Percentiles rank a stretch among this genome's conserved stretches.
Evolutionary conservation across 2,797 vertebrate species (phyloP).

Genomic region (Acrossocheilus wenchowensis): DNA sequence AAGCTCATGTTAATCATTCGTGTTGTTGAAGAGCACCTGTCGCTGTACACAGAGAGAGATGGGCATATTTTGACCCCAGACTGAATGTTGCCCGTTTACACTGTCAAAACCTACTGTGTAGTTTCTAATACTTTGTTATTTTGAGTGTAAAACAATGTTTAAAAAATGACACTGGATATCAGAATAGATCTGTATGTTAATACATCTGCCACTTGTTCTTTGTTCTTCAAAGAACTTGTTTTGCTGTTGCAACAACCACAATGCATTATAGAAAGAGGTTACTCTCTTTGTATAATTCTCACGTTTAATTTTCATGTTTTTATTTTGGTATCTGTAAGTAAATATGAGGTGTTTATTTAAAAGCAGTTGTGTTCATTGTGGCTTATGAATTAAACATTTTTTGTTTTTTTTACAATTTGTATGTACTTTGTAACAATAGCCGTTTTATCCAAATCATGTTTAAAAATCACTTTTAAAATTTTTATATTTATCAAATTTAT

Average conservation of each 20-base stretch:
- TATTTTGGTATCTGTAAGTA: neutral
- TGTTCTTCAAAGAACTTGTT: neutral
- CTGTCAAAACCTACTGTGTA: neutral
- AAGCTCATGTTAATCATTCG: constrained; percentile 16
- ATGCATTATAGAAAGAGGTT: neutral
- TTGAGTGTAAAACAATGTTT: neutral
- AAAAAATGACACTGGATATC: neutral
- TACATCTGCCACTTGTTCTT: neutral
- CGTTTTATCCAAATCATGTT: neutral
- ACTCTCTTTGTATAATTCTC: neutral
- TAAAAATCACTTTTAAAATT: neutral
- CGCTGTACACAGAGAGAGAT: neutral
- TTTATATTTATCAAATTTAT: too few relatives aligned
- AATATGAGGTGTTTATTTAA: neutral
- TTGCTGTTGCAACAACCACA: neutral
- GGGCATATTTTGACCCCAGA: neutral
- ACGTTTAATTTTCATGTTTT: neutral
- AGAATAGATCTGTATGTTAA: neutral
- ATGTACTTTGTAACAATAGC: neutral
- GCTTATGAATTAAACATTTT: neutral
- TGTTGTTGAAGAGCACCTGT: constrained; percentile 42
- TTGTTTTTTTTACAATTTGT: neutral
- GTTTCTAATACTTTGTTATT: neutral
- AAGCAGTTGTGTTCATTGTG: neutral
- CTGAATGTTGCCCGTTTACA: neutral